These are phyloP conservation scores for Oryzias curvinotus DNA, from an alignment of 2,113 vertebrate genomes.

Conservation along the genomic window DNA sequence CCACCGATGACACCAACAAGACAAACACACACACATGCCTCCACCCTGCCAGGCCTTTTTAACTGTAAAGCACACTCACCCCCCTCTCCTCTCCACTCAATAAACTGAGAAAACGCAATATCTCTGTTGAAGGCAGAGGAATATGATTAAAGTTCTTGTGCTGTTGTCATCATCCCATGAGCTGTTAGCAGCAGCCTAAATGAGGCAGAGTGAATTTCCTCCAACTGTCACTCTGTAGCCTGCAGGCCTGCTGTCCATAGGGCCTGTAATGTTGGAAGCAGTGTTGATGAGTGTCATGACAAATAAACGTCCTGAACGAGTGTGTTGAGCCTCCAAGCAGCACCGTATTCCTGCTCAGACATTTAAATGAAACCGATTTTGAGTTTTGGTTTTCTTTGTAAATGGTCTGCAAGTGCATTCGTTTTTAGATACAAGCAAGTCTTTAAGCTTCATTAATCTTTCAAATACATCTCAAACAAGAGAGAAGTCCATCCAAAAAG, in stretches of 20 bases:
- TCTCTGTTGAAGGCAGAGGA: constrained; percentile 57
- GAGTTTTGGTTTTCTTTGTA: too few relatives aligned
- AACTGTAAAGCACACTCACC: constrained; percentile 5
- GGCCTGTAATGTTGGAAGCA: constrained; percentile 41
- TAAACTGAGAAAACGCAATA: constrained; percentile 70
- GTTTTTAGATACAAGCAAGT: too few relatives aligned
- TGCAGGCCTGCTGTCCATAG: constrained; percentile 49
- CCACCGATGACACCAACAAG: constrained; percentile 44
- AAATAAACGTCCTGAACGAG: constrained; percentile 30
- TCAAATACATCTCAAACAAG: too few relatives aligned
- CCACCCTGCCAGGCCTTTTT: constrained; percentile 5
- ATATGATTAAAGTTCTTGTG: constrained; percentile 68
- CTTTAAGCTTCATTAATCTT: too few relatives aligned
- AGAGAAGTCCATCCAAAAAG: too few relatives aligned
- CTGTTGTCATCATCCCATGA: constrained; percentile 60
- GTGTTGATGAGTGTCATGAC: constrained; percentile 42
- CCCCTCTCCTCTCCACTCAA: constrained; percentile 35
- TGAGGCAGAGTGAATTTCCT: constrained; percentile 71
- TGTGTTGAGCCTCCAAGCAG: background rate
- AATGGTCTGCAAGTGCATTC: too few relatives aligned
- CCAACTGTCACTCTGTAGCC: constrained; percentile 59
- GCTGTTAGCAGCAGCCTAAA: constrained; percentile 62
- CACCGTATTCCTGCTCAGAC: background rate
- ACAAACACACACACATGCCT: constrained; percentile 21
- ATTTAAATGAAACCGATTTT: background rate